A percentile compares a stretch with the other conserved stretches of the same genome.
phyloP scores from a whole-genome alignment of 1,140 invertebrate genomes.

The Rhizoglyphus robini region DNA sequence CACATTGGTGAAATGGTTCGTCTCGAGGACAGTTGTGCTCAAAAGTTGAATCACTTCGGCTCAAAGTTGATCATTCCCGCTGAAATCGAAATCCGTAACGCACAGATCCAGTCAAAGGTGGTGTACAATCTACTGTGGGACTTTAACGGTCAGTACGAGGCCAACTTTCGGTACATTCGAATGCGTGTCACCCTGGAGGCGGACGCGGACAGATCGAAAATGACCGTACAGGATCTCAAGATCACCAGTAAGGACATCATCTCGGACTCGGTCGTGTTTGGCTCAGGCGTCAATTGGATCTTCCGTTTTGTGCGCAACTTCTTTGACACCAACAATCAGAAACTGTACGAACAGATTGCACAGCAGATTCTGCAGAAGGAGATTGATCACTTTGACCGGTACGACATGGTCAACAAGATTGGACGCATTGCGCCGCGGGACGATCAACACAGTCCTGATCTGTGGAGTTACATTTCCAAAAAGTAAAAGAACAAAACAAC shows the following conservation, averaged over 20 bases:
- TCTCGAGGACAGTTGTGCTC: background rate
- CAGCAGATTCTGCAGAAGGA: background rate
- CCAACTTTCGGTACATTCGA: constrained; percentile 3
- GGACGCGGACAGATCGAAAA: background rate
- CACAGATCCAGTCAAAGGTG: background rate
- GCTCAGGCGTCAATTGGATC: background rate
- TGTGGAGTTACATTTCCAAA: no score
- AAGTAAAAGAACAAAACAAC: no score
- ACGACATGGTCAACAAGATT: background rate
- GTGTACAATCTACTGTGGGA: background rate
- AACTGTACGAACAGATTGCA: background rate
- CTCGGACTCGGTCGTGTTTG: background rate
- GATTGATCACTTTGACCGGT: background rate
- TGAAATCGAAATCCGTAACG: constrained; percentile 1
- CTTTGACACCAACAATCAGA: background rate
- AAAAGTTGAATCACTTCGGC: background rate
- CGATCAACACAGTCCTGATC: no score
- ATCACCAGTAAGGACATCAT: background rate
- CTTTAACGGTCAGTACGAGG: background rate
- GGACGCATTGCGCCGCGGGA: no score
- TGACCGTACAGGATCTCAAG: background rate
- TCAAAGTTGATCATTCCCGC: background rate
- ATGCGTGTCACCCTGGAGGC: constrained; percentile 5
- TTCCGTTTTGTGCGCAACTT: background rate
- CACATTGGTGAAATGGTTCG: background rate